Evolutionary conservation across 2,113 vertebrate species (phyloP).

Genomic region (Pygoscelis antarcticus): DNA sequence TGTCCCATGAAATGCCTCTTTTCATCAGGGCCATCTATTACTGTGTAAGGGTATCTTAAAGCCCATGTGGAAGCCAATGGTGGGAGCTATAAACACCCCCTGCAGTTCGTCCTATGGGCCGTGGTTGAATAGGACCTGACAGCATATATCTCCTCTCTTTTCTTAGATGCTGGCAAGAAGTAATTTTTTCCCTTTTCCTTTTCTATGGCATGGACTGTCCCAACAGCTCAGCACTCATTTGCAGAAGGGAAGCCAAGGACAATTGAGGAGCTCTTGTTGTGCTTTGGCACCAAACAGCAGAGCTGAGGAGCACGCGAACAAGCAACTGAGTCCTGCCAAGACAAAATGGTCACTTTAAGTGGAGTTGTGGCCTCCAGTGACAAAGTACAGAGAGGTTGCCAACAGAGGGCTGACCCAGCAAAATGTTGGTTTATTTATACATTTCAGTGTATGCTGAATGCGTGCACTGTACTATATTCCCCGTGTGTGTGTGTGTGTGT

Average conservation of each 20-base stretch:
- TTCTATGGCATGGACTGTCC: not conserved
- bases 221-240: not conserved
- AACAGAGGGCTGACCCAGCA: conserved; percentile 43
- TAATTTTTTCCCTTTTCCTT: not conserved
- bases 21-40: not conserved
- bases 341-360: conserved; percentile 28
- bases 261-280: not conserved
- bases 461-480: not conserved
- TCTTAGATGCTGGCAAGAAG: not conserved
- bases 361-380: conserved; percentile 32
- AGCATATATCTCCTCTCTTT: not conserved
- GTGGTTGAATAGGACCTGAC: not conserved
- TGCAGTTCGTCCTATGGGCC: not conserved
- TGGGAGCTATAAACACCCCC: not conserved
- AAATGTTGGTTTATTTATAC: conserved; percentile 47
- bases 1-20: not conserved
- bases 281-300: conserved; percentile 12
- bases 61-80: not conserved
- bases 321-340: not conserved
- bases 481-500: too few relatives aligned
- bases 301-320: not conserved
- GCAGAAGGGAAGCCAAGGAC: not conserved
- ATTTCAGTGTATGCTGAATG: not conserved
- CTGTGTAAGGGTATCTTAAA: not conserved
- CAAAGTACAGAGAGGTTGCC: conserved; percentile 6